These are phyloP conservation scores for Ploceus nigricollis DNA, from an alignment of 2,113 vertebrate species.

Conservation along the genomic window DNA sequence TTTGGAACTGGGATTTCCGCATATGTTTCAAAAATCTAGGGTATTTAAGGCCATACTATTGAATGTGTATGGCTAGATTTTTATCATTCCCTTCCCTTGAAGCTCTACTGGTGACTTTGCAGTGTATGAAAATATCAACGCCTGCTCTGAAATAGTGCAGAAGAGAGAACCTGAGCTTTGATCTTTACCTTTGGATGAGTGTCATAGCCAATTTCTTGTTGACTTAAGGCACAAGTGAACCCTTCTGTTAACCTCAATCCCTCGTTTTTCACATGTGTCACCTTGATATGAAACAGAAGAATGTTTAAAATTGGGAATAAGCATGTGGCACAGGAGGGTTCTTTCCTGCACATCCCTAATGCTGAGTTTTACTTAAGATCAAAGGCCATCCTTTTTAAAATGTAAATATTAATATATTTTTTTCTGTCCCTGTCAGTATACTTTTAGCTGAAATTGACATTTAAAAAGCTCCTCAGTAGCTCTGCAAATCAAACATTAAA, in stretches of 20 bases:
- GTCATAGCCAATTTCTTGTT: neutral
- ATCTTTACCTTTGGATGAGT: neutral
- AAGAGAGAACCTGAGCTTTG: neutral
- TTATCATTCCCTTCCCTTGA: neutral
- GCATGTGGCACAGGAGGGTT: neutral
- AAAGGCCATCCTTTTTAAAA: neutral
- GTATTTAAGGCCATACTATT: neutral
- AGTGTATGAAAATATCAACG: neutral
- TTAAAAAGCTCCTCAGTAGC: neutral
- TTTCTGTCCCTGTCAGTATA: neutral
- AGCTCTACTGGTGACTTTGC: neutral
- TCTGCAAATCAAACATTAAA: neutral
- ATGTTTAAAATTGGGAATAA: neutral
- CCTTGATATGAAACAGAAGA: neutral
- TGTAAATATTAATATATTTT: neutral
- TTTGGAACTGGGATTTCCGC: neutral
- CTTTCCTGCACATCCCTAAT: neutral
- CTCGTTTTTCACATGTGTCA: neutral
- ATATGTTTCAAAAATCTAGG: neutral
- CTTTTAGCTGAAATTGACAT: slow-evolving; percentile 28
- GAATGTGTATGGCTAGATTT: neutral
- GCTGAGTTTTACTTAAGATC: neutral
- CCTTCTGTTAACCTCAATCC: neutral
- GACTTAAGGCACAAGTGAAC: neutral
- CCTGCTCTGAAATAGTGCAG: neutral